These are phyloP conservation scores for Sapayoa aenigma DNA, from an alignment of 2,113 vertebrate genomes.

Conservation along the genomic window DNA sequence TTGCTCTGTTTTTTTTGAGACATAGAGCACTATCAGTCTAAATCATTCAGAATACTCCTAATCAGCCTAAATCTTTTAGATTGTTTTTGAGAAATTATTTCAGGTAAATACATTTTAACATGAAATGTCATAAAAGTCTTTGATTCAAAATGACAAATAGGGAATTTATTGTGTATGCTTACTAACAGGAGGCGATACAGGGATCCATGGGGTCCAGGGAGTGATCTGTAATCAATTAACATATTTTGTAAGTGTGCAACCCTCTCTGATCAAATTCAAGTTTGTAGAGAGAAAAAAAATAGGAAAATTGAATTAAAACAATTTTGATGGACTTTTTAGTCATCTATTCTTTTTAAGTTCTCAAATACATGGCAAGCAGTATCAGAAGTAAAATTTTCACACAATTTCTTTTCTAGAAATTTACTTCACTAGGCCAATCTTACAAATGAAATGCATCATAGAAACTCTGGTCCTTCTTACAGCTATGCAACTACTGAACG, in stretches of 20 bases:
- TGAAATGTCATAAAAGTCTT: background rate
- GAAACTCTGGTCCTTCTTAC: background rate
- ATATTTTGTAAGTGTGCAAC: background rate
- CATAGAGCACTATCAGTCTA: background rate
- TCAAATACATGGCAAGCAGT: background rate
- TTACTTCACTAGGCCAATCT: background rate
- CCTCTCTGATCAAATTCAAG: background rate
- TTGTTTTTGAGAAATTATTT: background rate
- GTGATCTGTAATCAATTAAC: background rate
- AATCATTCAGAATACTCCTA: background rate
- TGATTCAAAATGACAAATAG: background rate
- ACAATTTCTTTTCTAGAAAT: background rate
- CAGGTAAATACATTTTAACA: background rate
- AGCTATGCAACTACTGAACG: background rate
- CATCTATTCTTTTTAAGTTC: background rate
- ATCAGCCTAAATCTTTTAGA: background rate
- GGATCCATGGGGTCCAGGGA: background rate
- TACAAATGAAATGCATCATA: background rate
- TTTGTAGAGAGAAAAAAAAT: background rate
- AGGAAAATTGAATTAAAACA: background rate
- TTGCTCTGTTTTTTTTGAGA: background rate
- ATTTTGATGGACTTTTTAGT: rapidly evolving
- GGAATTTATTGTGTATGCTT: background rate
- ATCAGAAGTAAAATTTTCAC: background rate
- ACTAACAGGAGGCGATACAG: background rate